phyloP scores from a whole-genome alignment of 1,140 invertebrate genomes.

The Drusus annulatus region DNA sequence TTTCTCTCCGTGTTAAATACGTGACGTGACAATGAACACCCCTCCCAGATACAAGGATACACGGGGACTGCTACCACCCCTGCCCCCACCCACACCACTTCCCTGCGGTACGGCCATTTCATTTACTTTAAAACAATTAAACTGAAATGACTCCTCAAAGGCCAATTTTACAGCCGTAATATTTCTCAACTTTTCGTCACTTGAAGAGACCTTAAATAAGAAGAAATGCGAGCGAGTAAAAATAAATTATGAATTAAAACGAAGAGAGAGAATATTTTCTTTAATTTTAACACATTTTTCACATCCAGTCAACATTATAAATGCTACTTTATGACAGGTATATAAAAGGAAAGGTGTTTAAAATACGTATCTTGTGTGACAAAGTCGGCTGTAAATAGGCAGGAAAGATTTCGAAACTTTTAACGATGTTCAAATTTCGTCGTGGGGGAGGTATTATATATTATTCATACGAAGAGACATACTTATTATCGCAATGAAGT shows the following conservation, averaged over 20 bases:
- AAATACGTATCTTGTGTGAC: conserved; percentile 1
- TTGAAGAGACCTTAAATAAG: conserved; percentile 41
- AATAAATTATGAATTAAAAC: conserved; percentile 56
- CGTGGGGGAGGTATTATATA: too few species aligned
- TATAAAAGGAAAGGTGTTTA: conserved; percentile 46
- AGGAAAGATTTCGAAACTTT: neutral
- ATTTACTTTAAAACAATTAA: conserved; percentile 57
- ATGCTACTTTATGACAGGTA: conserved; percentile 51
- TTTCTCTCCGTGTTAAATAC: neutral
- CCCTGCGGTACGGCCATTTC: conserved; percentile 43
- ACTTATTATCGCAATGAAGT: too few species aligned
- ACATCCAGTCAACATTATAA: conserved; percentile 49
- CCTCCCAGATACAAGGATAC: neutral
- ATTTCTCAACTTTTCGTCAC: conserved; percentile 51
- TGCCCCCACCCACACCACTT: neutral
- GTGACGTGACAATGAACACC: neutral
- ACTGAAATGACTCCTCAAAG: neutral
- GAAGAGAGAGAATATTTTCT: conserved; percentile 50
- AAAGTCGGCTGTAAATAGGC: neutral
- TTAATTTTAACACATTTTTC: conserved; percentile 55
- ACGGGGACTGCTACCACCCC: neutral
- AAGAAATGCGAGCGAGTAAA: conserved; percentile 35
- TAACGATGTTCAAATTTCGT: neutral
- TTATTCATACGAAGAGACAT: too few species aligned
- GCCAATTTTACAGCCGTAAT: conserved; percentile 51